phyloP scores from a whole-genome alignment of 1,140 invertebrate species.

The Trigoniulus corallinus region DNA sequence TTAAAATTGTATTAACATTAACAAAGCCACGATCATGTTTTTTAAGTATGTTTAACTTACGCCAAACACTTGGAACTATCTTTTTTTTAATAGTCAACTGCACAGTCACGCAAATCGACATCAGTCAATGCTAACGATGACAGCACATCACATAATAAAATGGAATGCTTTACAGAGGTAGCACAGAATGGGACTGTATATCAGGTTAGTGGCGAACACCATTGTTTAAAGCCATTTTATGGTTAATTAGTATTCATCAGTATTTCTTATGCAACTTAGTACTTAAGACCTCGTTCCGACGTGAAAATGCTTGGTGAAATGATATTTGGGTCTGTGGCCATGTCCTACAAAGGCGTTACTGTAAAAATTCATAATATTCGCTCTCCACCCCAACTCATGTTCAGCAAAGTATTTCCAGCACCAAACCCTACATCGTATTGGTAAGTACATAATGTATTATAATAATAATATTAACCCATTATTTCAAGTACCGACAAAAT shows the following conservation, averaged over 20 bases:
- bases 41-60: too few species aligned
- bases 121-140: too few species aligned
- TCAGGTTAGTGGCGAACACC: not conserved
- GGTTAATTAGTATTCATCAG: not conserved
- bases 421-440: slow-evolving; percentile 16
- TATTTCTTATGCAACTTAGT: slow-evolving; percentile 15
- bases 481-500: too few species aligned
- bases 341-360: slow-evolving; percentile 66
- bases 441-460: not conserved
- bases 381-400: slow-evolving; percentile 49
- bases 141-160: too few species aligned
- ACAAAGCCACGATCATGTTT: too few species aligned
- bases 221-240: slow-evolving; percentile 4
- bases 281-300: slow-evolving; percentile 37
- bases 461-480: too few species aligned
- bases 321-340: slow-evolving; percentile 72
- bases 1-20: too few species aligned
- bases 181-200: slow-evolving; percentile 8
- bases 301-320: slow-evolving; percentile 61
- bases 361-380: slow-evolving; percentile 48
- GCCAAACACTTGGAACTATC: too few species aligned
- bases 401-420: slow-evolving; percentile 49
- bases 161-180: not conserved
- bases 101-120: too few species aligned
- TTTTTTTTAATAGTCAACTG: too few species aligned